These are phyloP conservation scores for Tamias sibiricus DNA, from an alignment of 2,113 vertebrate species.

Conservation along the genomic window DNA sequence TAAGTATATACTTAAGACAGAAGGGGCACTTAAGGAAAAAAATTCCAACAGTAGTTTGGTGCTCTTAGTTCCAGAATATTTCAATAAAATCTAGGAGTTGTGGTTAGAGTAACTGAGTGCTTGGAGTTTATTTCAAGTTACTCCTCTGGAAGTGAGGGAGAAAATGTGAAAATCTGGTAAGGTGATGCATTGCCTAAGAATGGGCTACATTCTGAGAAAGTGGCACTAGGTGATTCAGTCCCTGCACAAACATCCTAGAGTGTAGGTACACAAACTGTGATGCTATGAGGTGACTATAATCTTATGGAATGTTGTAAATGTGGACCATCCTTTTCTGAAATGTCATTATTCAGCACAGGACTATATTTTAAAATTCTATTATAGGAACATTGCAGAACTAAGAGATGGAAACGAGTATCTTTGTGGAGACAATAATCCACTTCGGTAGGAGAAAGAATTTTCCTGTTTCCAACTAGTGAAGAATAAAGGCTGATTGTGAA, in stretches of 20 bases:
- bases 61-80: not conserved
- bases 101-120: not conserved
- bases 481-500: not conserved
- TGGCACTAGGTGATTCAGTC: too few species aligned
- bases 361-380: not conserved
- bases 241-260: not conserved
- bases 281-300: not conserved
- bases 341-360: not conserved
- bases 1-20: not conserved
- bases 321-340: not conserved
- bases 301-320: not conserved
- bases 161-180: not conserved
- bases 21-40: not conserved
- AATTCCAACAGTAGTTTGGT: not conserved
- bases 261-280: too few species aligned
- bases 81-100: not conserved
- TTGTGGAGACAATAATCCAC: not conserved
- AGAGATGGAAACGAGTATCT: not conserved
- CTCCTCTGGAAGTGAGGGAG: not conserved
- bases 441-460: not conserved
- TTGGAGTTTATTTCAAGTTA: not conserved
- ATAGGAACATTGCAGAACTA: not conserved
- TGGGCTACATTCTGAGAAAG: not conserved
- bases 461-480: not conserved
- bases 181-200: not conserved